phyloP scores from a whole-genome alignment of 2,113 vertebrate species.

The Phocoena phocoena region DNA sequence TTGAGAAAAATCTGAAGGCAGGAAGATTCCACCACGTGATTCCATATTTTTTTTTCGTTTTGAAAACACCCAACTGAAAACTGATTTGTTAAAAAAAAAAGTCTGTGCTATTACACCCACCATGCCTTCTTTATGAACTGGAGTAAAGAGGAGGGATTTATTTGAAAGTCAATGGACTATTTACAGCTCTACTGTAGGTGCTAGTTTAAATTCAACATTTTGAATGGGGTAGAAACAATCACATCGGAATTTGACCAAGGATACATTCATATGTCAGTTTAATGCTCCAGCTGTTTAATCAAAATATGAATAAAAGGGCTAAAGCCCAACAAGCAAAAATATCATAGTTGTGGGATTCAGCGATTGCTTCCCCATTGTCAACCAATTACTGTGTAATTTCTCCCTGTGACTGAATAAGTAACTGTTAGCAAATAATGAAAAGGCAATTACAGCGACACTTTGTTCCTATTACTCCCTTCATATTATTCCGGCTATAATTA shows the following conservation, averaged over 20 bases:
- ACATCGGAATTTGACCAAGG: constrained; percentile 83
- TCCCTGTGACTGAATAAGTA: constrained; percentile 99
- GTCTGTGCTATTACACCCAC: constrained; percentile 53
- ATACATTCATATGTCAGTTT: constrained; percentile 89
- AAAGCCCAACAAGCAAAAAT: constrained; percentile 93
- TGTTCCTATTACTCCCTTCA: constrained; percentile 98
- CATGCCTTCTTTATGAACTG: constrained; percentile 53
- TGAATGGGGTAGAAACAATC: constrained; percentile 79
- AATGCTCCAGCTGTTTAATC: constrained; percentile 99
- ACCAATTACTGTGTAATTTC: constrained; percentile 99
- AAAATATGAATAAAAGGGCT: constrained; percentile 90
- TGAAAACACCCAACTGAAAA: constrained; percentile 58
- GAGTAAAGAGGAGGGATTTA: constrained; percentile 64
- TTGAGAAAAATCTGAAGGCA: neutral
- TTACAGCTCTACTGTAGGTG: constrained; percentile 64
- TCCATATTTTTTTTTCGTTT: neutral
- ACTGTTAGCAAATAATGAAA: constrained; percentile 99
- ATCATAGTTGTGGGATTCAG: constrained; percentile 94
- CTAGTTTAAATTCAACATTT: constrained; percentile 81
- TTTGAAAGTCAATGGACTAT: constrained; percentile 82
- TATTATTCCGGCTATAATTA: constrained; percentile 98
- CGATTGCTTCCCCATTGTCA: constrained; percentile 96
- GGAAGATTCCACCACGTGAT: neutral
- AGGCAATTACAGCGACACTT: constrained; percentile 98
- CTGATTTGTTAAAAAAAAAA: constrained; percentile 52